phyloP scores from a whole-genome alignment of 2,797 vertebrate genomes.

The Hyperoplus lanceolatus region DNA sequence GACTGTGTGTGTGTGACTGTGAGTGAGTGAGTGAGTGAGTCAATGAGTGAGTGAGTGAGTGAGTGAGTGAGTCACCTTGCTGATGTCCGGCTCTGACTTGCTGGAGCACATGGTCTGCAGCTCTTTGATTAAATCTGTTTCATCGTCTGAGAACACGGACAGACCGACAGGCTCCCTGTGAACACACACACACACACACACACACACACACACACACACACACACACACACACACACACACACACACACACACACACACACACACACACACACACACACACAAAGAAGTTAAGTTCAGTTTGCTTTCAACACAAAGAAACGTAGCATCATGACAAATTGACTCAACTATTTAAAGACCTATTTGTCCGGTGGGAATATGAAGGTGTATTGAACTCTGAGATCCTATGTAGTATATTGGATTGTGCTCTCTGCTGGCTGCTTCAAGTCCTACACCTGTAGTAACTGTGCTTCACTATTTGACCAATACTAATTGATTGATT shows the following conservation, averaged over 20 bases:
- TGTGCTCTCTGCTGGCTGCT: constrained; percentile 55
- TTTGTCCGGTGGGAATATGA: too few species aligned
- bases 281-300: too few species aligned
- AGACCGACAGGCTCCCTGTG: constrained; percentile 82
- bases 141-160: constrained; percentile 91
- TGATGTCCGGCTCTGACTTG: constrained; percentile 96
- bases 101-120: constrained; percentile 96
- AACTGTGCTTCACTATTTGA: not conserved
- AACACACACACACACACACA: constrained; percentile 8
- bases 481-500: too few species aligned
- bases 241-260: too few species aligned
- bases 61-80: constrained; percentile 85
- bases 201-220: too few species aligned
- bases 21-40: not conserved
- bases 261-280: too few species aligned
- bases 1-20: not conserved
- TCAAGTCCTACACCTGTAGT: not conserved
- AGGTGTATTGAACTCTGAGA: too few species aligned
- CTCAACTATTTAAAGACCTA: too few species aligned
- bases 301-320: too few species aligned
- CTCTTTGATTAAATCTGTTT: constrained; percentile 92
- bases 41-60: constrained; percentile 18
- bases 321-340: too few species aligned
- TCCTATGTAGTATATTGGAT: too few species aligned
- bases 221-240: too few species aligned